Percentiles rank a stretch among this genome's conserved stretches.
phyloP scores from a whole-genome alignment of 1,140 invertebrate species.

The Drosophila ficusphila region DNA sequence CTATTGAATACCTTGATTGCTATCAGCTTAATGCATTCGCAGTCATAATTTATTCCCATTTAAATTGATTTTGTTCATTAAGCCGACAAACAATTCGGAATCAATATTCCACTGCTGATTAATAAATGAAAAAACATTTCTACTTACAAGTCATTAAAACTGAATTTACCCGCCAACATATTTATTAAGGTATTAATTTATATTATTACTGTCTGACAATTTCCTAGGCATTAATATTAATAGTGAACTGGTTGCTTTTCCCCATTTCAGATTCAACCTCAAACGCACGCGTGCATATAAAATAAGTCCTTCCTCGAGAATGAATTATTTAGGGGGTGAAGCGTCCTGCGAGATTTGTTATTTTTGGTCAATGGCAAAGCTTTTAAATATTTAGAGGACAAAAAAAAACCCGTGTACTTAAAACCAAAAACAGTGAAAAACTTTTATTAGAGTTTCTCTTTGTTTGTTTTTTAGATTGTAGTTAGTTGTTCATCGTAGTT shows the following conservation, averaged over 20 bases:
- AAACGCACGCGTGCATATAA: conserved; percentile 29
- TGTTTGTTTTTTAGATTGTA: not conserved
- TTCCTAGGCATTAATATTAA: conserved; percentile 49
- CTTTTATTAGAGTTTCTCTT: not conserved
- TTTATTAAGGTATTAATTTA: conserved; percentile 4
- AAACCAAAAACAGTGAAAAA: not conserved
- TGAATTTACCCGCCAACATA: conserved; percentile 6
- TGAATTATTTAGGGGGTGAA: conserved; percentile 12
- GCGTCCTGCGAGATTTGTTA: conserved; percentile 14
- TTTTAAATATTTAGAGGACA: conserved; percentile 21
- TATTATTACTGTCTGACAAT: conserved; percentile 21
- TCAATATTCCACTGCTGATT: conserved; percentile 4
- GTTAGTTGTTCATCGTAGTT: not conserved
- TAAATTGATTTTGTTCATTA: conserved; percentile 54
- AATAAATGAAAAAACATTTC: conserved; percentile 14
- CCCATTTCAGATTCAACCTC: not conserved
- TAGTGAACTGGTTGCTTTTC: not conserved
- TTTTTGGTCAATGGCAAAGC: conserved; percentile 9
- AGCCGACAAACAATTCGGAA: conserved; percentile 6
- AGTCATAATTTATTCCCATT: conserved; percentile 34
- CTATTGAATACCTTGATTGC: not conserved
- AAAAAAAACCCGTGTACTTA: conserved; percentile 15
- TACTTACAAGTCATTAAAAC: conserved; percentile 24
- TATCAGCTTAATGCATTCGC: conserved; percentile 26
- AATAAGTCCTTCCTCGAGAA: not conserved